Evolutionary conservation across 2,888 invertebrate species (phyloP), one percentile per base, ranked within the genome.

Genomic region (Drosophila subsilvestris): DNA sequence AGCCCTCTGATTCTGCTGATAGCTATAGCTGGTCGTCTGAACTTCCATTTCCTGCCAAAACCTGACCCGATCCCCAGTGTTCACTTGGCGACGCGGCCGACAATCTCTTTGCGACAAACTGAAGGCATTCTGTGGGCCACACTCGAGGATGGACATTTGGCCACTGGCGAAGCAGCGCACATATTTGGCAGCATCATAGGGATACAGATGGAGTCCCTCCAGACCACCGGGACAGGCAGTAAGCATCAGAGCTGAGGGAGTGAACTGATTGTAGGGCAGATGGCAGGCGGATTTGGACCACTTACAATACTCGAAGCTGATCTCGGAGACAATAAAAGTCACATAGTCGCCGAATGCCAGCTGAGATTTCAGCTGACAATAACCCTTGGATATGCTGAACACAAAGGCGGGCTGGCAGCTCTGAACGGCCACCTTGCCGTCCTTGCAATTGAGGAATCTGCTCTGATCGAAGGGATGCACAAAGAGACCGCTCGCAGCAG

Each of bases 381-480:
- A 91, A 6, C 91, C 91, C 14, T 91, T 84, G 0, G 84, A 81
- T 5, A 94, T 93, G 88, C 95, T 95, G 86, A 95, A 95, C 3
- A 94, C 92, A 0, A 94, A 94, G 3, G 93, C 94, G 0, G 94
- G 93, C 1, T 93, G 92, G 81, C 95, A 95, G 42, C 93, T 93
- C 76, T 95, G 94, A 1, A 95, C 92, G 50, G 92, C 92, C 0
- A 94, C 94, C 56, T 94, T 92, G 0, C 95, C 95, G 74, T 94
- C 93, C 93, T 94, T 94, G 80, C 95, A 95, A 81, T 94, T 94
- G 17, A 95, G 92, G 82, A 94, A 95, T 80, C 94, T 94, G 68
- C 94, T 93, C 82, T 95, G 95, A 55, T 95, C 94, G 2, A 93
- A 92, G 18, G 94, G 93, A 86, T 95, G 94, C 0, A 93, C 93